Evolutionary conservation across 2,888 invertebrate genomes (phyloP), one percentile per base, ranked within the genome.

Genomic region (Sussaba pulchella): DNA sequence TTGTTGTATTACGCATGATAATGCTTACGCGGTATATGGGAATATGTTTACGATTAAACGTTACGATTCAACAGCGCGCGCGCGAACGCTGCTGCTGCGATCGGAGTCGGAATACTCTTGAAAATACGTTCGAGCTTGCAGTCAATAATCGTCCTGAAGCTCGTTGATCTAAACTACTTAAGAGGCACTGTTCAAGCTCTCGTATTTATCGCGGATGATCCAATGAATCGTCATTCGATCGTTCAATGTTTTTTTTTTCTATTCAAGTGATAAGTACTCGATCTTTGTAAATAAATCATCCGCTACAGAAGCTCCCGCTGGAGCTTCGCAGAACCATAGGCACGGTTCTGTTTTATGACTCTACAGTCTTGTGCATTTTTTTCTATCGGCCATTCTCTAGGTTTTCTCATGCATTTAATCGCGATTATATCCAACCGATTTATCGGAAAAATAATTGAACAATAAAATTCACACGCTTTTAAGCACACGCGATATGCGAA

Each of bases 151-250:
- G 36, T 69, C 19, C 31, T 52, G 17, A 5, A 41, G 26, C 39
- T 69, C 26, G 12, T 43, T 45, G 36, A 72, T 79, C 54, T 78
- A 57, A 64, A 61, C 61, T 71, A 74, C 61, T 76, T 76, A 50
- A 59, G 71, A 83, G 83, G 83, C 83, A 83, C 83, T 81, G 43
- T 57, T 63, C 69, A 82, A 82, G 81, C 78, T 83, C 78, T 76
- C 69, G 36, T 61, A 8, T 39, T 47, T 77, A 17, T 70, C 47
- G 59, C 50, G 43, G n/a, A 61, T 66, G 31, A 8, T 67, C 41
- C 26, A 59, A 31, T 39, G 19, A 45, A 9, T 71, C 52, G n/a
- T 64, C 36, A 47, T 45, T 39, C 61, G 24, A 54, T 52, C 24
- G 19, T 39, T 75, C 31, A 17, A 64, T 39, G 36, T 21, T 41